Conservation (phyloP, 2,113 vertebrate species). For the Hypocryptadius cinnamomeus region DNA sequence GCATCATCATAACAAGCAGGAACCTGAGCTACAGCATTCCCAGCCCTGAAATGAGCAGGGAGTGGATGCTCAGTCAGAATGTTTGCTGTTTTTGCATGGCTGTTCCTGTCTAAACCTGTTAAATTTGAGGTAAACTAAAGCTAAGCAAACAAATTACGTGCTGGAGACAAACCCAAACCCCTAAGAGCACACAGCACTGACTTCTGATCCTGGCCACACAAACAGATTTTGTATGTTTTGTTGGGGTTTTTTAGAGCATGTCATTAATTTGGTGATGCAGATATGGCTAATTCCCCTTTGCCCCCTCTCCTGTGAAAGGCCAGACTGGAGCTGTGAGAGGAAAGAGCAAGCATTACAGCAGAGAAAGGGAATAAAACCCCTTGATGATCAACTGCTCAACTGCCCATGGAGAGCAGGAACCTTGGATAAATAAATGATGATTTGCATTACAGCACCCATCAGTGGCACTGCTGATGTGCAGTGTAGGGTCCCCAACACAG, state of each 20-base stretch:
- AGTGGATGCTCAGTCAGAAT: slow-evolving; percentile 39
- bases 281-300: not conserved
- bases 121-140: slow-evolving; percentile 40
- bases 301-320: not conserved
- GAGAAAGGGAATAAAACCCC: not conserved
- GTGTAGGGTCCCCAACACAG: not conserved
- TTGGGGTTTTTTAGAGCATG: not conserved
- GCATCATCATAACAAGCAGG: slow-evolving; percentile 14
- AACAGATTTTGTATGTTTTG: not conserved
- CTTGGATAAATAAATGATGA: not conserved
- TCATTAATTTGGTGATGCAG: not conserved
- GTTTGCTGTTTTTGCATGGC: slow-evolving; percentile 25
- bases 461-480: not conserved
- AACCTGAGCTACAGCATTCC: slow-evolving; percentile 59
- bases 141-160: slow-evolving; percentile 22
- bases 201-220: not conserved
- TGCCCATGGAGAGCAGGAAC: not conserved
- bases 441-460: not conserved
- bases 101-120: slow-evolving; percentile 43
- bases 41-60: slow-evolving; percentile 39
- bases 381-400: not conserved
- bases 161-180: not conserved
- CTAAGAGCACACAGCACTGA: not conserved
- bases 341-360: not conserved
- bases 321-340: not conserved